phyloP scores from a whole-genome alignment of 2,797 vertebrate genomes.

The Mormyrus hasselquistii region DNA sequence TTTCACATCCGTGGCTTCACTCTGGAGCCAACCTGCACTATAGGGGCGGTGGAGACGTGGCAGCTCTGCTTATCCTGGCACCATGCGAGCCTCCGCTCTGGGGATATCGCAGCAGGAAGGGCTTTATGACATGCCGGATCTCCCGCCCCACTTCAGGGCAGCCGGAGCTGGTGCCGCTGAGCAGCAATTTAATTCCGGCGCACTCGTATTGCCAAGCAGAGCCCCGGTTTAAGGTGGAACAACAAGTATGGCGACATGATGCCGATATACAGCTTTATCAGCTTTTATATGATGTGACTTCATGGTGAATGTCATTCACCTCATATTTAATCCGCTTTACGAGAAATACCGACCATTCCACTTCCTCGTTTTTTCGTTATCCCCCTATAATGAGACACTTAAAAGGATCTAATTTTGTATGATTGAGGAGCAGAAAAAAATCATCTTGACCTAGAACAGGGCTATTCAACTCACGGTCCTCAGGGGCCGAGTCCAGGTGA shows the following conservation, averaged over 20 bases:
- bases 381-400: constrained; percentile 29
- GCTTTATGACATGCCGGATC: background rate
- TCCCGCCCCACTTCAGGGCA: background rate
- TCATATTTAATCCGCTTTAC: constrained; percentile 14
- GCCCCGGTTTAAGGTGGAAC: background rate
- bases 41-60: background rate
- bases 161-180: background rate
- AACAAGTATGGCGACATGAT: background rate
- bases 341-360: constrained; percentile 28
- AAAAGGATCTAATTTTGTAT: constrained; percentile 3
- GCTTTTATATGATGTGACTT: background rate
- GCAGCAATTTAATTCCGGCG: constrained; percentile 7
- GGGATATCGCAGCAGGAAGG: background rate
- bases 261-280: constrained; percentile 4
- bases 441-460: constrained; percentile 8
- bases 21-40: background rate
- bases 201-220: constrained; percentile 10
- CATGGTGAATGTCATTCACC: constrained; percentile 12
- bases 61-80: background rate
- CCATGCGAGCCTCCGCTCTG: background rate
- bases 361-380: constrained; percentile 21
- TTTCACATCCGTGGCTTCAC: background rate
- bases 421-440: constrained; percentile 28
- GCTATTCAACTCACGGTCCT: too few species aligned
- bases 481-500: too few species aligned